A percentile compares a stretch with the other conserved stretches of the same genome.
These are phyloP conservation scores for Nicator chloris DNA, from an alignment of 2,113 vertebrate genomes.

Conservation along the genomic window DNA sequence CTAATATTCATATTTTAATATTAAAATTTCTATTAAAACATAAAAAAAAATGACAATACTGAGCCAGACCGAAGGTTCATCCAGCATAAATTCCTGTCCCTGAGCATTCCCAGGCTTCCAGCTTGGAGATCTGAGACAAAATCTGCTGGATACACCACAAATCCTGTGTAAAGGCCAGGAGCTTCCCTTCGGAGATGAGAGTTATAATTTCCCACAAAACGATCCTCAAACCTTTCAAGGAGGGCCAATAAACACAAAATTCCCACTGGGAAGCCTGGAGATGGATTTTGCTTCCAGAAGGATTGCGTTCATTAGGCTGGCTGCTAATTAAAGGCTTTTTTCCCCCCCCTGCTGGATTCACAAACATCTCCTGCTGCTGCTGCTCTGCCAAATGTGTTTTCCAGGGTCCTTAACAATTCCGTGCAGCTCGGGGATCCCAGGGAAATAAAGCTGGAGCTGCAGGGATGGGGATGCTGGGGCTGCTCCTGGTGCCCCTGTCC, in stretches of 20 bases:
- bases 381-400: neutral
- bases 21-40: neutral
- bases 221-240: neutral
- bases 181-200: neutral
- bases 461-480: neutral
- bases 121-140: neutral
- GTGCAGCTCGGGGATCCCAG: neutral
- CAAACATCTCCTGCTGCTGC: neutral
- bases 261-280: neutral
- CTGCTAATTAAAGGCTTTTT: neutral
- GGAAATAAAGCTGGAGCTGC: neutral
- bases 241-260: neutral
- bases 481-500: neutral
- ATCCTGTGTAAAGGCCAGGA: neutral
- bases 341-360: neutral
- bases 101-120: neutral
- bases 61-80: neutral
- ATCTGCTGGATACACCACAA: accelerated
- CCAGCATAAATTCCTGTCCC: neutral
- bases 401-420: neutral
- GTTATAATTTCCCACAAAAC: neutral
- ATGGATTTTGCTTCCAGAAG: neutral
- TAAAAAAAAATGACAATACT: neutral
- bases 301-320: neutral
- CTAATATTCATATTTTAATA: neutral